phyloP scores from a whole-genome alignment of 2,797 vertebrate genomes.

The Centropyge bicolor region DNA sequence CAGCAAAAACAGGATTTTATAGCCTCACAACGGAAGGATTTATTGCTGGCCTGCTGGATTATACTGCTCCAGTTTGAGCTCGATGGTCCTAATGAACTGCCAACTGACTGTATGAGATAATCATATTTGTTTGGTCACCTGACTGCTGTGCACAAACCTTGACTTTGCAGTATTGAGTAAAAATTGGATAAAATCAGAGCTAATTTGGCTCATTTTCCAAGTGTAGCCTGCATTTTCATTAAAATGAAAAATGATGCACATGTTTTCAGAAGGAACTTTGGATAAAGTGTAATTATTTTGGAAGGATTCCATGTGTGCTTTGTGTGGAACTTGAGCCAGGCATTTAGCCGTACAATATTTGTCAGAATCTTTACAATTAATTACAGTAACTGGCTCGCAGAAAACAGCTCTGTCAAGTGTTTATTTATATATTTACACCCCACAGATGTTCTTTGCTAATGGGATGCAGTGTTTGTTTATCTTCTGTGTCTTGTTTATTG shows the following conservation, averaged over 20 bases:
- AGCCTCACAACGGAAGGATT: background rate
- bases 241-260: conserved; percentile 14
- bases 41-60: background rate
- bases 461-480: conserved; percentile 53
- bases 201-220: background rate
- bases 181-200: background rate
- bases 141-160: background rate
- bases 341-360: background rate
- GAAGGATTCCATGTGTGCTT: conserved; percentile 6
- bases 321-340: background rate
- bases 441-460: conserved; percentile 46
- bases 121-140: background rate
- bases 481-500: conserved; percentile 42
- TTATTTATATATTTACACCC: conserved; percentile 47
- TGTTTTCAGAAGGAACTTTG: conserved; percentile 13
- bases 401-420: conserved; percentile 14
- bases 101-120: background rate
- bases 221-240: background rate
- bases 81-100: background rate
- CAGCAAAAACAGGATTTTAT: background rate
- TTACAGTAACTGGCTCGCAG: conserved; percentile 12
- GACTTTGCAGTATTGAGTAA: background rate
- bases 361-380: conserved; percentile 34
- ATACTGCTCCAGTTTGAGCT: background rate
- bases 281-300: conserved; percentile 26